These are phyloP conservation scores for Cichlasoma orientale DNA, from an alignment of 2,797 vertebrate species.

Conservation along the genomic window DNA sequence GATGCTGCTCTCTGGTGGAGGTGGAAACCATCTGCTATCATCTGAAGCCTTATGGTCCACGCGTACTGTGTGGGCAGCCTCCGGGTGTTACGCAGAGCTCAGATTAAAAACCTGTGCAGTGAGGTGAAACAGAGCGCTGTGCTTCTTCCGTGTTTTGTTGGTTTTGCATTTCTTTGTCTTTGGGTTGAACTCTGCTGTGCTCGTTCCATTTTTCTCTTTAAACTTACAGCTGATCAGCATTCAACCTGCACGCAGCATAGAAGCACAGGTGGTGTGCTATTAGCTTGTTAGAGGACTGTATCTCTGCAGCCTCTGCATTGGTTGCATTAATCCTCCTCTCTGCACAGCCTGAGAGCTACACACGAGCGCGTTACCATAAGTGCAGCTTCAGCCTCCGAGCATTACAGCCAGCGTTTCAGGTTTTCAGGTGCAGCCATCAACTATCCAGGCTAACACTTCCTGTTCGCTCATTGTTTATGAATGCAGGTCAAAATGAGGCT, in stretches of 20 bases:
- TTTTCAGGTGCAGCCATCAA: neutral
- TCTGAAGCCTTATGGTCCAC: no score
- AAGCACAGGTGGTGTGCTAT: neutral
- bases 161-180: neutral
- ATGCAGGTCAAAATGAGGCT: neutral
- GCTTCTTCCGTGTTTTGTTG: neutral
- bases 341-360: neutral
- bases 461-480: neutral
- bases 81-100: no score
- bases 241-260: fast-evolving
- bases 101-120: neutral
- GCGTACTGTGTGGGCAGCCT: no score
- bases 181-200: neutral
- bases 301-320: neutral
- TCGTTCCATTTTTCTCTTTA: neutral
- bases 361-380: neutral
- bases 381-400: neutral
- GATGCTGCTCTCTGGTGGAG: no score
- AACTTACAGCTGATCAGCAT: neutral
- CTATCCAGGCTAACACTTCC: neutral
- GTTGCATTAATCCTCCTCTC: neutral
- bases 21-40: no score
- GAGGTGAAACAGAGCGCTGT: neutral
- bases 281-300: neutral
- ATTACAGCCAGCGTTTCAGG: fast-evolving